Evolutionary conservation across 2,888 invertebrate species (phyloP), one percentile per base, ranked within the genome.

Genomic region (Malthinus flaveolus): DNA sequence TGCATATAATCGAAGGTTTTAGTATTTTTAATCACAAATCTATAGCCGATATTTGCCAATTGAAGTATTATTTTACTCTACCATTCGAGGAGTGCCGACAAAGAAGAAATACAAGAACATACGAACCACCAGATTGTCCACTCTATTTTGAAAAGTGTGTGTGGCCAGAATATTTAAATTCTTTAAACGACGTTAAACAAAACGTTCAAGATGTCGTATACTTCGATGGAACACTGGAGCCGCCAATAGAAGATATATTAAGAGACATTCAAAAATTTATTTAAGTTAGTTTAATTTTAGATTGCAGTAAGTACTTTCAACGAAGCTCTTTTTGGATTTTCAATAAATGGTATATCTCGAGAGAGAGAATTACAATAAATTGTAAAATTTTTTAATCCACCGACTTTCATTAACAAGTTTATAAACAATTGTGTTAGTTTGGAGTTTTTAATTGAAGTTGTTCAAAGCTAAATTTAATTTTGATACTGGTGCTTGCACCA

Each of bases 121-220:
- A 96, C 75, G 86, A 89, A 50, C 96, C 96, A 12, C 90, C 95
- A 1, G 95, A 97, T 80, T 81, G 89, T 1, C 86, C 86, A 0
- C 93, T 93, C 0, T 97, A 96, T 81, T 95, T 95, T 80, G 93
- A 95, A 42, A 79, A 79, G 65, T 87, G 90, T 73, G 93, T 91
- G n/a, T 97, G 96, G 95, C 95, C 95, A n/a, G 87, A 88, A 71
- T 91, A 95, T 74, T 70, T 85, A 56, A 80, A 79, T 67, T 84
- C 88, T 68, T 76, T 82, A 35, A 66, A 75, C 13, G 82, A 84
- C 68, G 75, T 83, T 31, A 56, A 68, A 47, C 61, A 61, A 32
- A 66, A 77, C 51, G 69, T 75, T 1, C 50, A 63, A 36, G 64
- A 74, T 63, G 67, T 78, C 11, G 63, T 51, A 15, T 77, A 70